Conservation (phyloP, 2,888 invertebrate genomes). For the Endotricha flammealis region DNA sequence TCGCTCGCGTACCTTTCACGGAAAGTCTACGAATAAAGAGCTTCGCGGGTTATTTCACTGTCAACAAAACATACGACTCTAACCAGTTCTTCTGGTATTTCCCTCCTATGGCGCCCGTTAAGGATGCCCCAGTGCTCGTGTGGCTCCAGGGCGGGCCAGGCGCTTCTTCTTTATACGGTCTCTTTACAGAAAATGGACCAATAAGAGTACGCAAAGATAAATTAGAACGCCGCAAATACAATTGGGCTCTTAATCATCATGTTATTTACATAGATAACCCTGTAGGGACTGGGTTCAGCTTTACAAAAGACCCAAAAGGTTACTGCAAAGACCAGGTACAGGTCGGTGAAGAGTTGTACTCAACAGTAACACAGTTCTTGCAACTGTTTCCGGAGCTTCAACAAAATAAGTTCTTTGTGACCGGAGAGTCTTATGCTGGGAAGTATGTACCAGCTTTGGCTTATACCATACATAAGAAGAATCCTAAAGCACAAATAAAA, state of each 20-base stretch:
- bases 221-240: constrained; percentile 81
- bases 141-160: constrained; percentile 95
- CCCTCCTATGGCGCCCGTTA: constrained; percentile 80
- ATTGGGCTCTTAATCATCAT: constrained; percentile 89
- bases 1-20: constrained; percentile 77
- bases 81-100: constrained; percentile 97
- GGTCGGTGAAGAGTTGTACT: constrained; percentile 88
- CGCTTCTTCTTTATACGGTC: constrained; percentile 86
- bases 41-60: constrained; percentile 90
- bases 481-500: constrained; percentile 80
- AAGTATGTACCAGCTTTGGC: constrained; percentile 86
- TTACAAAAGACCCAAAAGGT: constrained; percentile 86
- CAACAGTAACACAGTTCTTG: constrained; percentile 89
- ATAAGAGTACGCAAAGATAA: constrained; percentile 46
- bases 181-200: constrained; percentile 92
- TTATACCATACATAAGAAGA: constrained; percentile 83
- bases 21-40: constrained; percentile 80
- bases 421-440: constrained; percentile 94
- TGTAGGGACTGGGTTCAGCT: constrained; percentile 95
- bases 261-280: constrained; percentile 95
- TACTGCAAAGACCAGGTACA: constrained; percentile 88
- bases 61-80: constrained; percentile 85
- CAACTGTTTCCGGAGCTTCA: constrained; percentile 87
- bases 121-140: constrained; percentile 83
- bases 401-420: constrained; percentile 87